phyloP scores from a whole-genome alignment of 2,888 invertebrate genomes.

The Pristionchus maxplancki region DNA sequence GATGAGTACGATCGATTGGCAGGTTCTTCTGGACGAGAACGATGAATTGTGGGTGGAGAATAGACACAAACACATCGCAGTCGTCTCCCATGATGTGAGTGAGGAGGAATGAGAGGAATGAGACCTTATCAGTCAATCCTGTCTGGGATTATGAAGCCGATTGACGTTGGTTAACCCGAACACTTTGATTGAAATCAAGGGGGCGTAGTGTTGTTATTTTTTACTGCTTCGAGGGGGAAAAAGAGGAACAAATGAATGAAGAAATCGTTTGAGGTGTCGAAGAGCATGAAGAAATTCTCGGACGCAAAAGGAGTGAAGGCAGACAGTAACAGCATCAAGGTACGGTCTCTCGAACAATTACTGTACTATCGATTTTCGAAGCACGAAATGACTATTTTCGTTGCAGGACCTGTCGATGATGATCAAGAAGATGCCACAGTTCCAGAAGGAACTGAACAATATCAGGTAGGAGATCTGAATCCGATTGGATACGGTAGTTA shows the following conservation, averaged over 20 bases:
- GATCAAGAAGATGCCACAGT: constrained; percentile 99
- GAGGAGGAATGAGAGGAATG: too few relatives aligned
- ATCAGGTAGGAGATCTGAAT: background rate
- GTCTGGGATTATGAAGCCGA: too few relatives aligned
- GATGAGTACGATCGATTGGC: constrained; percentile 49
- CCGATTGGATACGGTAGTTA: background rate
- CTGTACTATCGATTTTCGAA: too few relatives aligned
- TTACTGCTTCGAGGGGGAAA: too few relatives aligned
- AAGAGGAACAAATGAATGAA: too few relatives aligned
- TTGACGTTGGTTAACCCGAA: too few relatives aligned
- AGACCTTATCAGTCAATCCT: too few relatives aligned
- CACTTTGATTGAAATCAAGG: too few relatives aligned
- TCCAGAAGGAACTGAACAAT: constrained; percentile 85
- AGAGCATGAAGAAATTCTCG: constrained; percentile 96
- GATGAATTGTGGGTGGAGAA: constrained; percentile 98
- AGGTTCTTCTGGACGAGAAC: constrained; percentile 93
- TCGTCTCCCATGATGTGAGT: constrained; percentile 89
- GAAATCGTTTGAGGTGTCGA: constrained; percentile 92
- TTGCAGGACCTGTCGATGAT: constrained; percentile 89
- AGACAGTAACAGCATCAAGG: constrained; percentile 92
- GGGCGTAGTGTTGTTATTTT: too few relatives aligned
- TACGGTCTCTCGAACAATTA: background rate
- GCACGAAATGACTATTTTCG: too few relatives aligned
- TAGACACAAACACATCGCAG: constrained; percentile 98
- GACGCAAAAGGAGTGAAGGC: constrained; percentile 80